These are phyloP conservation scores for Brotula barbata DNA, from an alignment of 2,797 vertebrate species.

Conservation along the genomic window DNA sequence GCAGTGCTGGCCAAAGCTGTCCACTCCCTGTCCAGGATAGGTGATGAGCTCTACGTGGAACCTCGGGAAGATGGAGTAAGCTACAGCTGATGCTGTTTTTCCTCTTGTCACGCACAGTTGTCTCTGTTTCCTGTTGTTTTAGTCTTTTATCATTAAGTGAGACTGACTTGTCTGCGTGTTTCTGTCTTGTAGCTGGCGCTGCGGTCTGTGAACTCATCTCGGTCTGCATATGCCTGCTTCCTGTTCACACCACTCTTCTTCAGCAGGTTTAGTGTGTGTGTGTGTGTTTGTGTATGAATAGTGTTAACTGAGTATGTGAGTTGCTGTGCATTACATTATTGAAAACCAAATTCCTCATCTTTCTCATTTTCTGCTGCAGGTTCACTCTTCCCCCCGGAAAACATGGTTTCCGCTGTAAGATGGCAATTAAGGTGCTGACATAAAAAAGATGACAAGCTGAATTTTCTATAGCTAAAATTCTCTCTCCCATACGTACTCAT, in stretches of 20 bases:
- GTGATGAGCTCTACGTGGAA: conserved; percentile 82
- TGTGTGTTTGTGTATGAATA: conserved; percentile 2
- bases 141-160: conserved; percentile 27
- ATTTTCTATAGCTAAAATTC: no score
- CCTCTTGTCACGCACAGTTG: conserved; percentile 34
- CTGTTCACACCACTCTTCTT: conserved; percentile 91
- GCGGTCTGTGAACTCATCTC: conserved; percentile 89
- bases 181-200: conserved; percentile 81
- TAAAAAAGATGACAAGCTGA: neutral
- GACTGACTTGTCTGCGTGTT: conserved; percentile 16
- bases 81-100: conserved; percentile 38
- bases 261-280: conserved; percentile 78
- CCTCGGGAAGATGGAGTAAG: conserved; percentile 78
- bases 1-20: conserved; percentile 83
- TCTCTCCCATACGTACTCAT: no score
- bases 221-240: conserved; percentile 93
- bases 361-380: conserved; percentile 78
- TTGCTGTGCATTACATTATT: conserved; percentile 12
- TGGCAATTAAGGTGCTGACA: conserved; percentile 87
- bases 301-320: neutral
- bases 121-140: conserved; percentile 53
- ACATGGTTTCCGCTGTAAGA: conserved; percentile 84
- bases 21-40: conserved; percentile 82
- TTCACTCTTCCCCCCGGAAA: conserved; percentile 75
- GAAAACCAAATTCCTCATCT: conserved; percentile 6